A percentile compares a stretch with the other conserved stretches of the same genome.
Conservation (phyloP, 2,888 invertebrate species). For the Erynnis tages region DNA sequence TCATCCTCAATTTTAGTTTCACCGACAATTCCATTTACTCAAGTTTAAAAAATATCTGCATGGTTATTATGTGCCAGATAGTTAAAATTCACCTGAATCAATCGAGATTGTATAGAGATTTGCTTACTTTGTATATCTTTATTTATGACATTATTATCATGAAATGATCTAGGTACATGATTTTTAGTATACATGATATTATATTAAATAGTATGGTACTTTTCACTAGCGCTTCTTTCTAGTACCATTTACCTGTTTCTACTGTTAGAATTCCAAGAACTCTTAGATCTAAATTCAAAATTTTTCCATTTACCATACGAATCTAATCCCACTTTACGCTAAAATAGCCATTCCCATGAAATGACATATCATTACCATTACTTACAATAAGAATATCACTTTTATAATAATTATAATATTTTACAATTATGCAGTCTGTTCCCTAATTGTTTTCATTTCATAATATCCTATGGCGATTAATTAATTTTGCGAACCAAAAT, state of each 20-base stretch:
- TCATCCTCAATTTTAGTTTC: conserved; percentile 5
- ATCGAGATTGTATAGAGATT: not conserved
- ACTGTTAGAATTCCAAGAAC: conserved; percentile 33
- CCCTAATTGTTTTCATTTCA: conserved; percentile 25
- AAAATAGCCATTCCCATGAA: conserved; percentile 26
- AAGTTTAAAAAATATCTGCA: conserved; percentile 2
- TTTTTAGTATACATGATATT: too few relatives aligned
- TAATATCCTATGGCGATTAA: conserved; percentile 18
- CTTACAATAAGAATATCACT: conserved; percentile 34
- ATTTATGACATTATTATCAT: too few relatives aligned
- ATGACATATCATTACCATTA: conserved; percentile 15
- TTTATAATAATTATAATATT: conserved; percentile 25
- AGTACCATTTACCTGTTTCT: not conserved
- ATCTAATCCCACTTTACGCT: conserved; percentile 21
- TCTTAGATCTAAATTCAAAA: conserved; percentile 12
- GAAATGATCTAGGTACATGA: too few relatives aligned
- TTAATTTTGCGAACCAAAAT: conserved; percentile 28
- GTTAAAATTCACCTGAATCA: not conserved
- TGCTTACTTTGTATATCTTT: too few relatives aligned
- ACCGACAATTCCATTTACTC: conserved; percentile 1
- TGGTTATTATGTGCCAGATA: not conserved
- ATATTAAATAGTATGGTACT: not conserved
- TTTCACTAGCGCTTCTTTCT: not conserved
- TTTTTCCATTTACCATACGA: conserved; percentile 5
- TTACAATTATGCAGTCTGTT: conserved; percentile 31